Conservation (phyloP, 2,888 invertebrate genomes). For the Microctonus brassicae region DNA sequence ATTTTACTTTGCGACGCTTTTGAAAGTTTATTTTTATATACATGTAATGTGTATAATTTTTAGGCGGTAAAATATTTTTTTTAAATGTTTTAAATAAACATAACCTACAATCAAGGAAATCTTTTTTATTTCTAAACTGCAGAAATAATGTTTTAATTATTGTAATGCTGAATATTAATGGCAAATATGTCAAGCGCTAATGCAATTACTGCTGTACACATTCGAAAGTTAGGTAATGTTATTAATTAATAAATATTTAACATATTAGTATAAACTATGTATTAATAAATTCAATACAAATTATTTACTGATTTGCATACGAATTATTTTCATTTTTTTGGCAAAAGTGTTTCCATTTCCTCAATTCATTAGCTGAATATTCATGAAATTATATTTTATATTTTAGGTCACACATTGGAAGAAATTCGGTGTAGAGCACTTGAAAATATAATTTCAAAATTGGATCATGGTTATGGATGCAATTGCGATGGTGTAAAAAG, state of each 20-base stretch:
- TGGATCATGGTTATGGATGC: slow-evolving; percentile 75
- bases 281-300: neutral
- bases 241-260: neutral
- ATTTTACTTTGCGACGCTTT: too few species aligned
- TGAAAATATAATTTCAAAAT: slow-evolving; percentile 73
- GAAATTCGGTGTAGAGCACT: slow-evolving; percentile 75
- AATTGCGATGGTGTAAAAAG: slow-evolving; percentile 75
- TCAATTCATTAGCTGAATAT: neutral
- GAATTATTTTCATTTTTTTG: neutral
- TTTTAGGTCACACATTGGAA: slow-evolving; percentile 72
- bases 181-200: slow-evolving; percentile 51
- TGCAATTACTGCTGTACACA: slow-evolving; percentile 55
- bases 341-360: neutral
- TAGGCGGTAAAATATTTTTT: too few species aligned
- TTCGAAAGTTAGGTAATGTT: slow-evolving; percentile 58
- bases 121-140: slow-evolving; percentile 24
- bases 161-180: slow-evolving; percentile 21
- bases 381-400: neutral
- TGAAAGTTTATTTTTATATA: too few species aligned
- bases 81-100: too few species aligned
- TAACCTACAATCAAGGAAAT: too few species aligned
- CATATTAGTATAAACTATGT: neutral
- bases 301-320: neutral
- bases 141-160: neutral
- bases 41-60: too few species aligned